These are phyloP conservation scores for Styela plicata DNA, from an alignment of 23 tunicate species.

Conservation along the genomic window DNA sequence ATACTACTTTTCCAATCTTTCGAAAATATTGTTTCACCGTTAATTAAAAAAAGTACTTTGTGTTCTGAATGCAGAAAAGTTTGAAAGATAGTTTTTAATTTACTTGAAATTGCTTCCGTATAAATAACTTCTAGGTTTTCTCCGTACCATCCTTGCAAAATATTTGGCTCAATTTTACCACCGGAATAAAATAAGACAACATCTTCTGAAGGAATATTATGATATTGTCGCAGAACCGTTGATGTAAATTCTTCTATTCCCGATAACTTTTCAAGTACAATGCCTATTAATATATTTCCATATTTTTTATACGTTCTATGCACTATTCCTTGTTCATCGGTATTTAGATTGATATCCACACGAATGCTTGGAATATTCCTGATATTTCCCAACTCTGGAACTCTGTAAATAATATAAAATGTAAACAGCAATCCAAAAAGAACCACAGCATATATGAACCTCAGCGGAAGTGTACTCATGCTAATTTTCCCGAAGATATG, in stretches of 20 bases:
- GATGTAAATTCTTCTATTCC: not conserved
- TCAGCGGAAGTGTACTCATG: too few relatives aligned
- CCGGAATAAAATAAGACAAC: not conserved
- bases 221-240: not conserved
- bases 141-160: constrained; percentile 4
- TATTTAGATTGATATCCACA: too few relatives aligned
- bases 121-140: not conserved
- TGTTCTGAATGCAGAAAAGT: not conserved
- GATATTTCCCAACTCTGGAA: too few relatives aligned
- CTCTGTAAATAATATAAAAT: too few relatives aligned
- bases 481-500: too few relatives aligned
- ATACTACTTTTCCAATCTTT: not conserved
- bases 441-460: too few relatives aligned
- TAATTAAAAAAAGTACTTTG: not conserved
- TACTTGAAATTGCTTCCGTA: not conserved
- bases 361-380: too few relatives aligned
- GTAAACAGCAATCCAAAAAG: too few relatives aligned
- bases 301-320: too few relatives aligned
- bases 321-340: too few relatives aligned
- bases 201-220: not conserved
- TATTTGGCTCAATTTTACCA: not conserved
- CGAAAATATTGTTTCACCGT: constrained; percentile 13
- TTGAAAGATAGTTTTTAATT: too few relatives aligned
- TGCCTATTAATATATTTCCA: not conserved
- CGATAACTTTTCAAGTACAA: not conserved